A percentile compares a stretch with the other conserved stretches of the same genome.
Evolutionary conservation across 2,797 vertebrate genomes (phyloP).

Genomic region (Tarsius wallacei): DNA sequence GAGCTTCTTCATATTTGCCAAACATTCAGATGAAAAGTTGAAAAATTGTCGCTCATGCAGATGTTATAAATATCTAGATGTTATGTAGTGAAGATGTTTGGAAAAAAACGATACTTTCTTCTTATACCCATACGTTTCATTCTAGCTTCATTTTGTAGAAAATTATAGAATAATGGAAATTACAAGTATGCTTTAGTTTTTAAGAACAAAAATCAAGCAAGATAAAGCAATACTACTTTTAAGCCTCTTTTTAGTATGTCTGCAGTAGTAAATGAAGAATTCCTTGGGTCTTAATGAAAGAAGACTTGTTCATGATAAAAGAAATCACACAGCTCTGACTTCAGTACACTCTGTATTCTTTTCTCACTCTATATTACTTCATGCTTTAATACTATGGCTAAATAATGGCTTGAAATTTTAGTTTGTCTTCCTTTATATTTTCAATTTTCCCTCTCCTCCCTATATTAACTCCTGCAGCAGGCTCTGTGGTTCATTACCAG

Average conservation of each 20-base stretch:
- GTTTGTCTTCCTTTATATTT: conserved; percentile 26
- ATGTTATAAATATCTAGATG: conserved; percentile 77
- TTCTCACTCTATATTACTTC: not conserved
- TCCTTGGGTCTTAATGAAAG: conserved; percentile 8
- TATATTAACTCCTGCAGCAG: not conserved
- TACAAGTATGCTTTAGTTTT: conserved; percentile 56
- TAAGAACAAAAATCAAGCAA: conserved; percentile 49
- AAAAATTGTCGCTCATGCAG: conserved; percentile 65
- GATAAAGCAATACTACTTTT: conserved; percentile 13
- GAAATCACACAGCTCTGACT: conserved; percentile 48
- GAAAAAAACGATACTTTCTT: conserved; percentile 48
- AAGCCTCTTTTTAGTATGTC: not conserved
- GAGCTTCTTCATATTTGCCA: conserved; percentile 67
- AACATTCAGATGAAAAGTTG: conserved; percentile 70
- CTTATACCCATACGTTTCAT: conserved; percentile 48
- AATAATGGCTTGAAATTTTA: conserved; percentile 26
- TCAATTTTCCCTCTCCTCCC: not conserved
- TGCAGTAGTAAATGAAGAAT: conserved; percentile 5
- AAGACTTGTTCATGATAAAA: conserved; percentile 7
- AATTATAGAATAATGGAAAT: conserved; percentile 52
- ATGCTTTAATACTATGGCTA: not conserved
- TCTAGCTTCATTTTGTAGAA: conserved; percentile 62
- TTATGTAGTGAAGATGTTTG: conserved; percentile 56
- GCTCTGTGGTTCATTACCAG: not conserved
- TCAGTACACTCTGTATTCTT: not conserved